Evolutionary conservation across 1,140 invertebrate genomes (phyloP).

Genomic region (Eurosta solidaginis): DNA sequence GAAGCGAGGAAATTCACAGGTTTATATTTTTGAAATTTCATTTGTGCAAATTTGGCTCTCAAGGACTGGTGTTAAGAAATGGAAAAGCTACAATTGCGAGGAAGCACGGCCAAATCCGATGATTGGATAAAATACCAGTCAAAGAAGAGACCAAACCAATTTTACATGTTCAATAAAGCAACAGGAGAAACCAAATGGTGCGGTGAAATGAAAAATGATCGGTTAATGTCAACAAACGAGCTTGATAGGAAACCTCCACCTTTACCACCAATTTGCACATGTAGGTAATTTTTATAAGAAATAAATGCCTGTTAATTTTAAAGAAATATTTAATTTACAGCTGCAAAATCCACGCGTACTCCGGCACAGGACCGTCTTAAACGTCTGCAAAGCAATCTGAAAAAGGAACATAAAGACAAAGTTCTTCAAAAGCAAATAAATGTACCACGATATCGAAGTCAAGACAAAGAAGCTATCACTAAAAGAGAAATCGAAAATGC

Average conservation of each 20-base stretch:
- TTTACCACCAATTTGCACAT: not conserved
- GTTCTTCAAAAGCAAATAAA: not conserved
- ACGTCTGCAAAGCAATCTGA: conserved; percentile 44
- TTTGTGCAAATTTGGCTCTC: not conserved
- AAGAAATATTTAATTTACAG: not conserved
- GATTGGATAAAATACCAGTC: conserved; percentile 34
- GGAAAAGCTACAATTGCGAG: not conserved
- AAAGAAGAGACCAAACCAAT: conserved; percentile 28
- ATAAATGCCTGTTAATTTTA: no score
- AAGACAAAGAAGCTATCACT: not conserved
- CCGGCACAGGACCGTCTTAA: conserved; percentile 50
- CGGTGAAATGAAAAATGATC: not conserved
- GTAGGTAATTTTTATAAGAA: not conserved
- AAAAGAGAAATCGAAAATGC: not conserved
- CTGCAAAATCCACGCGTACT: conserved; percentile 3
- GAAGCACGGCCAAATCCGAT: not conserved
- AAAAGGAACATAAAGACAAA: conserved; percentile 20
- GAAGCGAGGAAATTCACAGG: not conserved
- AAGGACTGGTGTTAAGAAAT: not conserved
- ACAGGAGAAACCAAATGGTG: conserved; percentile 32
- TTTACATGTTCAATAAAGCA: conserved; percentile 36
- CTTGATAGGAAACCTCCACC: not conserved
- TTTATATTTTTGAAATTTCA: not conserved
- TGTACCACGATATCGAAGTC: not conserved
- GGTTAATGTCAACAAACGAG: not conserved